Percentiles rank a stretch among this genome's conserved stretches.
Evolutionary conservation across 2,113 vertebrate species (phyloP).

Genomic region (Coptodon rendalli): DNA sequence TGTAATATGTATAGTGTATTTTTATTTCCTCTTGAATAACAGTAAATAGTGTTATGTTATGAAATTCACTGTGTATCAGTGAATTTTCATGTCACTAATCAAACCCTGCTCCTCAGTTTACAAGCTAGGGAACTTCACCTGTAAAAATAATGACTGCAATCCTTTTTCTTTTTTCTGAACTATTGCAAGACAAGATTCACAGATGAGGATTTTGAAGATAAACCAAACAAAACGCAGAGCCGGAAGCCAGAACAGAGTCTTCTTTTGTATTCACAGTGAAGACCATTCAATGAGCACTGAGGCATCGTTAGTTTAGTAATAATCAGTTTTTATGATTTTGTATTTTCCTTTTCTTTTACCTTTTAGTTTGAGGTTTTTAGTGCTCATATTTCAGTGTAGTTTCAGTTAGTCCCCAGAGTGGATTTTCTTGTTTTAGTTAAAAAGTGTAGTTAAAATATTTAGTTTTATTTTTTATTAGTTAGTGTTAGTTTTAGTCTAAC

Average conservation of each 20-base stretch:
- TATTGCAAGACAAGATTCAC: background rate
- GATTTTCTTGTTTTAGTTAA: no score
- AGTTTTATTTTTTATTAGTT: no score
- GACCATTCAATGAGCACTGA: background rate
- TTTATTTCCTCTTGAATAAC: background rate
- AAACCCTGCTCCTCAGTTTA: background rate
- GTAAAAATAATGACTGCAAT: background rate
- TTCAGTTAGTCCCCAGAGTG: background rate
- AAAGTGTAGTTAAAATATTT: no score
- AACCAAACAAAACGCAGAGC: background rate
- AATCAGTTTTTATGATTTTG: background rate
- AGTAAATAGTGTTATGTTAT: background rate
- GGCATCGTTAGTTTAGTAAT: background rate
- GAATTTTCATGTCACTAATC: background rate
- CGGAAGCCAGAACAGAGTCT: background rate
- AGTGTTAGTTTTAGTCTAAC: no score
- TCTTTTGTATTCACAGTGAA: background rate
- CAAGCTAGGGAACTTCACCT: background rate
- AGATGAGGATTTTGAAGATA: background rate
- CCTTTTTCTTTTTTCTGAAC: background rate
- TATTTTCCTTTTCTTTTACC: background rate
- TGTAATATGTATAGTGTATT: background rate
- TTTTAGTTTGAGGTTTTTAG: background rate
- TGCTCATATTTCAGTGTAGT: background rate
- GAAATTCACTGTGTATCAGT: background rate